phyloP scores from a whole-genome alignment of 30 jellyfish, hydroid and myxozoan genomes.

The Morbakka virulenta region DNA sequence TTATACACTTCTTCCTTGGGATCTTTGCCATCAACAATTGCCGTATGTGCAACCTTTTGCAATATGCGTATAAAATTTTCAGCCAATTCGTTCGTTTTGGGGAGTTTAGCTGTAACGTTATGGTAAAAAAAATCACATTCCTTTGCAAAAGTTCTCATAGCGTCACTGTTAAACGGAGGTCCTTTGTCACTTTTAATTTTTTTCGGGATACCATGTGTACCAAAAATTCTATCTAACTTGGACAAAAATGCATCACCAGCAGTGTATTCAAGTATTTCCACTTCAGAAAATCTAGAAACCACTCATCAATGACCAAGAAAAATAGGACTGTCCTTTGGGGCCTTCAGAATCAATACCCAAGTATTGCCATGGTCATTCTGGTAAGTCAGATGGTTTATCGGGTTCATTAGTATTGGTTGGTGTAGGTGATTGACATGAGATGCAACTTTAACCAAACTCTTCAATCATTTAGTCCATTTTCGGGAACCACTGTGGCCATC shows the following conservation, averaged over 20 bases:
- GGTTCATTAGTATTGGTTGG: no score
- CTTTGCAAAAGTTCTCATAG: no score
- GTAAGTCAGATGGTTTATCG: no score
- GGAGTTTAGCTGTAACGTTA: conserved; percentile 10
- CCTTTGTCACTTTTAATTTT: conserved; percentile 16
- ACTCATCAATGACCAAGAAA: no score
- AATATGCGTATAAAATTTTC: conserved; percentile 26
- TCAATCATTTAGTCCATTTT: no score
- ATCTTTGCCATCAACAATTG: no score
- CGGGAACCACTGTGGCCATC: conserved; percentile 2
- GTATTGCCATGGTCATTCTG: conserved; percentile 26
- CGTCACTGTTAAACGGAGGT: no score
- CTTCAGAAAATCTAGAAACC: conserved; percentile 14
- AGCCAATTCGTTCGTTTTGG: conserved; percentile 10
- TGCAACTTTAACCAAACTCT: no score
- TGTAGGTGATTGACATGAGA: no score
- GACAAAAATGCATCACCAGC: conserved; percentile 12
- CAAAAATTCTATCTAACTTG: no score
- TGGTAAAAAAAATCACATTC: conserved; percentile 21
- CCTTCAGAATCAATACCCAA: conserved; percentile 11
- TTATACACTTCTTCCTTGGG: no score
- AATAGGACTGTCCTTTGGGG: neutral
- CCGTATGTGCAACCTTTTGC: conserved; percentile 12
- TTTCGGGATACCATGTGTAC: conserved; percentile 20
- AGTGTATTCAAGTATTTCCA: neutral